Evolutionary conservation across 2,113 vertebrate genomes (phyloP), one percentile per base, ranked within the genome.

Genomic region (Notiomystis cincta): DNA sequence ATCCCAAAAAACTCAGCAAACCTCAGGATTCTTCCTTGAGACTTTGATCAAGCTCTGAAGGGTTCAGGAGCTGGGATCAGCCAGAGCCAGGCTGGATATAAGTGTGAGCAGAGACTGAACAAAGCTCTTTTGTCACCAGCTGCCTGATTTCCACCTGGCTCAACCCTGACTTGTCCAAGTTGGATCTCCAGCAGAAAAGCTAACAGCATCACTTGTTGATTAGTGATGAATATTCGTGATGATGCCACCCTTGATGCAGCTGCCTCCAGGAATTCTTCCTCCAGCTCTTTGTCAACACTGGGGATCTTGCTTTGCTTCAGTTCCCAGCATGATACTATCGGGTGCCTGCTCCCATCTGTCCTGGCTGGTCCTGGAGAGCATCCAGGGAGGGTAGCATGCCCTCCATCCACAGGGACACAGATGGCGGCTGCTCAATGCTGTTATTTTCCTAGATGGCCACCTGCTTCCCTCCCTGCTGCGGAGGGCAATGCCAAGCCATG

Each of bases 401-500:
- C 81, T 73, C 56, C 61, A 60, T 15, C 66, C 77, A 13, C 44
- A 62, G 62, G 62, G 40, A 53, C 65, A 33, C 80, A 73, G 70
- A 78, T 60, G 60, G 44, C 58, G 67, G 53, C n/a, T 70, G 28
- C 72, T 53, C 78, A 30, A 1, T 17, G 53, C 51, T 13, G 4
- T n/a, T 3, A 47, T 87, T 66, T 50, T 83, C 57, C 85, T 61
- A 60, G 76, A 50, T 1, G 0, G 10, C 37, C 92, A 67, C 67
- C 82, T 81, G 86, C 58, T 83, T 87, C 53, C 64, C 31, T 62
- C 2, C 1, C 30, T 4, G 1, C 23, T 61, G 47, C 65, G 4
- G 7, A 71, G 25, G 51, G 38, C 0, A 11, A 21, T 22, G 53
- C 58, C 7, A 15, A 60, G 73, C 40, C 4, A 0, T 6, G 56